Conservation (phyloP, 1,140 invertebrate species). For the Bilobella aurantiaca region DNA sequence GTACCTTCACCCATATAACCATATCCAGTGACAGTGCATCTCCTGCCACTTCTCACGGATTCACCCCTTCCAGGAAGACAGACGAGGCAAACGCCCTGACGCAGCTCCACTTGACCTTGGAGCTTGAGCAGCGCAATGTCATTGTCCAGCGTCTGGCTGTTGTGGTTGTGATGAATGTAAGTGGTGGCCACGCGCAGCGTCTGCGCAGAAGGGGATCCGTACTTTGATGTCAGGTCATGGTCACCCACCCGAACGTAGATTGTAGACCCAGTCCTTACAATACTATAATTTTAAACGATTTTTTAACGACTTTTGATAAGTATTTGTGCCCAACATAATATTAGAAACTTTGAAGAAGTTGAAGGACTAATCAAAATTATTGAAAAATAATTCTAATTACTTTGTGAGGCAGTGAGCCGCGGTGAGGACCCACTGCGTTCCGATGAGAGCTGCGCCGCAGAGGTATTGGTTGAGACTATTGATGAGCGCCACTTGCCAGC, state of each 20-base stretch:
- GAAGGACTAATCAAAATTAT: too few species aligned
- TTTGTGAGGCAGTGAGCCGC: slow-evolving; percentile 92
- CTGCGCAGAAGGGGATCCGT: slow-evolving; percentile 75
- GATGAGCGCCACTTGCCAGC: slow-evolving; percentile 88
- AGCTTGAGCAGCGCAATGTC: slow-evolving; percentile 89
- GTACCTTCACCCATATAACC: slow-evolving; percentile 71
- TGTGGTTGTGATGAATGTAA: slow-evolving; percentile 93
- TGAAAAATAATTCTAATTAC: slow-evolving; percentile 49
- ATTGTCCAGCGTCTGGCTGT: slow-evolving; percentile 88
- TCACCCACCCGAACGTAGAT: slow-evolving; percentile 87
- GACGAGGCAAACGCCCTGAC: slow-evolving; percentile 69
- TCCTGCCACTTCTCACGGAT: slow-evolving; percentile 69
- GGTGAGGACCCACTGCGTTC: slow-evolving; percentile 58
- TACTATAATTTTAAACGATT: slow-evolving; percentile 48
- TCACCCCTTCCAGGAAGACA: slow-evolving; percentile 75
- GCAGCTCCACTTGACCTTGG: slow-evolving; percentile 76
- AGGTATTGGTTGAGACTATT: slow-evolving; percentile 87
- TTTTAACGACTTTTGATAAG: neutral
- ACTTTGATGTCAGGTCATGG: slow-evolving; percentile 76
- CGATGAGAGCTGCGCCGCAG: slow-evolving; percentile 90
- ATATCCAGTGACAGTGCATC: slow-evolving; percentile 82
- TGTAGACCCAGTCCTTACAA: slow-evolving; percentile 76
- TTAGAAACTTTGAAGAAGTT: too few species aligned
- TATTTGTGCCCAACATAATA: too few species aligned
- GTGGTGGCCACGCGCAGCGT: slow-evolving; percentile 78